Evolutionary conservation across 2,888 invertebrate genomes (phyloP).

Genomic region (Nephrotoma guestfalica): DNA sequence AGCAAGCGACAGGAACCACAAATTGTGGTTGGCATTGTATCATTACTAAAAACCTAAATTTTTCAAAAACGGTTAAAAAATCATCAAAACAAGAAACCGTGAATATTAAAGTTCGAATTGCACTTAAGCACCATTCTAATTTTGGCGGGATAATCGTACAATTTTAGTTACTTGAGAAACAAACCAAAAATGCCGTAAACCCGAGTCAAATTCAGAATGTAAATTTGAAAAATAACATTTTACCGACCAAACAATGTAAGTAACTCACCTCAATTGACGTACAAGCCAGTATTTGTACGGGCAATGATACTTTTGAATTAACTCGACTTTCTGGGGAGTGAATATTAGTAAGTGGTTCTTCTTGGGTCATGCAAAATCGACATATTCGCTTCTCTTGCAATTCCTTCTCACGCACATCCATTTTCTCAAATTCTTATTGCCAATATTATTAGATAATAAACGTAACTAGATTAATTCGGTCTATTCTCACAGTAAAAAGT

Average conservation of each 20-base stretch:
- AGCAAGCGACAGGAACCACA: slow-evolving; percentile 53
- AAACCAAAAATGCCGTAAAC: neutral
- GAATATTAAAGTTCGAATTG: slow-evolving; percentile 2
- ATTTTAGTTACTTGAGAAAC: slow-evolving; percentile 1
- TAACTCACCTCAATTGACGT: slow-evolving; percentile 57
- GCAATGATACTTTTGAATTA: slow-evolving; percentile 48
- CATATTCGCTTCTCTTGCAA: slow-evolving; percentile 51
- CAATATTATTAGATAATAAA: neutral
- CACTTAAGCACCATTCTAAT: slow-evolving; percentile 3
- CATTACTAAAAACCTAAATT: slow-evolving; percentile 29
- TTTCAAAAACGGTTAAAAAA: neutral
- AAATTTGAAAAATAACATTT: slow-evolving; percentile 15
- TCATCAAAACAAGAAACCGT: neutral
- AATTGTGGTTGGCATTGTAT: slow-evolving; percentile 60
- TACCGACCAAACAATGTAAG: slow-evolving; percentile 19
- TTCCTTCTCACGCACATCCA: slow-evolving; percentile 45
- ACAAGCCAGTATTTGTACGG: slow-evolving; percentile 63
- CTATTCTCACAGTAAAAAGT: no score
- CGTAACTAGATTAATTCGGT: no score
- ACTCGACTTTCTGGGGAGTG: slow-evolving; percentile 42
- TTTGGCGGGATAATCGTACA: slow-evolving; percentile 9
- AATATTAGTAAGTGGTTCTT: slow-evolving; percentile 47
- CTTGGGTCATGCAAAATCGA: slow-evolving; percentile 56
- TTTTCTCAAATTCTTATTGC: slow-evolving; percentile 17
- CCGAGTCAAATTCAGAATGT: neutral